These are phyloP conservation scores for Pristionchus fissidentatus DNA, from an alignment of 2,888 invertebrate genomes.

Conservation along the genomic window DNA sequence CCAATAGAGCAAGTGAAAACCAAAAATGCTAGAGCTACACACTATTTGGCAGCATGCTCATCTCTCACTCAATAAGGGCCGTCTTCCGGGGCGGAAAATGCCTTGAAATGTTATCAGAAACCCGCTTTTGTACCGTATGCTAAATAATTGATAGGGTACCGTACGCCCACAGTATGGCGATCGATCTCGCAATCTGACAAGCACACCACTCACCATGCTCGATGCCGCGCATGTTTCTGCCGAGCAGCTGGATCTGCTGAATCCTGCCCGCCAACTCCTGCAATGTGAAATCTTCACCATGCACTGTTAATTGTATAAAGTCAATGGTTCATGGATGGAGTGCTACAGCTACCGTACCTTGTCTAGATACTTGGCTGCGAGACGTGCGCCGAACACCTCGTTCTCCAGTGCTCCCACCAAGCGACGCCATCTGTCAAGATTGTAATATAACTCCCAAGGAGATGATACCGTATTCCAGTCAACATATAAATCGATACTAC, in stretches of 20 bases:
- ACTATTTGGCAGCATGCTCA: no score
- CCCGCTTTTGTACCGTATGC: not conserved
- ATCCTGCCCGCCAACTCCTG: conserved; percentile 78
- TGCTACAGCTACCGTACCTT: conserved; percentile 77
- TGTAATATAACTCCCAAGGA: not conserved
- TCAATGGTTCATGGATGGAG: not conserved
- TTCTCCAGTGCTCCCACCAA: conserved; percentile 82
- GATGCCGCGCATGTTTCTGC: conserved; percentile 86
- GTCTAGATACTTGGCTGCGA: conserved; percentile 89
- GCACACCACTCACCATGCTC: conserved; percentile 79
- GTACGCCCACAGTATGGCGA: no score
- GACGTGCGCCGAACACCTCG: conserved; percentile 87
- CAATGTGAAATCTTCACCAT: conserved; percentile 29
- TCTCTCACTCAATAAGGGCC: not conserved
- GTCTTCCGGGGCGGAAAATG: not conserved
- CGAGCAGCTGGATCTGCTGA: conserved; percentile 88
- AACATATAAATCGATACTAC: not conserved
- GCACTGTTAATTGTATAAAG: not conserved
- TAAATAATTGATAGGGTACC: not conserved
- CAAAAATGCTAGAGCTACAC: not conserved
- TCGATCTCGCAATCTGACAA: not conserved
- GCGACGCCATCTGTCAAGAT: conserved; percentile 44
- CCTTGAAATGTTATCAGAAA: not conserved
- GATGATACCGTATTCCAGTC: not conserved
- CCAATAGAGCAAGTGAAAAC: not conserved